Evolutionary conservation across 30 jellyfish, hydroid and myxozoan species (phyloP).

Genomic region (Hydractinia echinata): DNA sequence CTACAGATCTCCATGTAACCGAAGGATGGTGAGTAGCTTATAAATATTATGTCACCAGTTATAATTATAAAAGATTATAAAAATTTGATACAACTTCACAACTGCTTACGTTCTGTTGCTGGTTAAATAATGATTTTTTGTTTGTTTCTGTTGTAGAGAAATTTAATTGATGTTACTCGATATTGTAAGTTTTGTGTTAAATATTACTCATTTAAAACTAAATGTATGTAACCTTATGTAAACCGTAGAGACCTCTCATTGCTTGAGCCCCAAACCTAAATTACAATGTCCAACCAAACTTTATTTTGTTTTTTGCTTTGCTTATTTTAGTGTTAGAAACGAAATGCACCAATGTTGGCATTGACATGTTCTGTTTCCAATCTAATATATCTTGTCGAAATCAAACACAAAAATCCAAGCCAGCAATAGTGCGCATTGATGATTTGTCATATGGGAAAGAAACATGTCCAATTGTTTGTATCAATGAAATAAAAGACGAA

Average conservation of each 20-base stretch:
- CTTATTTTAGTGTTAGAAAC: conserved; percentile 51
- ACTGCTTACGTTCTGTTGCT: no score
- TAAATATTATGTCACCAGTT: background rate
- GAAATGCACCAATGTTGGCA: conserved; percentile 50
- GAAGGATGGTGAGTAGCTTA: conserved; percentile 55
- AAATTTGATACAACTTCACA: no score
- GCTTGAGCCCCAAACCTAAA: background rate
- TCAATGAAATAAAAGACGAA: conserved; percentile 60
- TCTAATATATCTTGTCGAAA: conserved; percentile 79
- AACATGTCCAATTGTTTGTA: conserved; percentile 51
- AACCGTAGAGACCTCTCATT: background rate
- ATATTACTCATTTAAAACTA: background rate
- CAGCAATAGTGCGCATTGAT: conserved; percentile 43
- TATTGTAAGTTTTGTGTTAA: conserved; percentile 79
- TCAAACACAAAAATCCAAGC: conserved; percentile 38
- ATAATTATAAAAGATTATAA: no score
- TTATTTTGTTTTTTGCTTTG: background rate
- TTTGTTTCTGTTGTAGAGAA: conserved; percentile 48
- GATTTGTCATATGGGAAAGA: conserved; percentile 74
- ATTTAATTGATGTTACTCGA: conserved; percentile 57
- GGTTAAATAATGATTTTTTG: background rate
- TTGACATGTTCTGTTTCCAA: conserved; percentile 77
- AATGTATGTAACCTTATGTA: background rate
- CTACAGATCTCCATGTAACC: conserved; percentile 76
- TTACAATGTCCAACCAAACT: background rate